Base-by-base conservation (phyloP, 2,113 vertebrate species). In the Mus spicilegus region DNA sequence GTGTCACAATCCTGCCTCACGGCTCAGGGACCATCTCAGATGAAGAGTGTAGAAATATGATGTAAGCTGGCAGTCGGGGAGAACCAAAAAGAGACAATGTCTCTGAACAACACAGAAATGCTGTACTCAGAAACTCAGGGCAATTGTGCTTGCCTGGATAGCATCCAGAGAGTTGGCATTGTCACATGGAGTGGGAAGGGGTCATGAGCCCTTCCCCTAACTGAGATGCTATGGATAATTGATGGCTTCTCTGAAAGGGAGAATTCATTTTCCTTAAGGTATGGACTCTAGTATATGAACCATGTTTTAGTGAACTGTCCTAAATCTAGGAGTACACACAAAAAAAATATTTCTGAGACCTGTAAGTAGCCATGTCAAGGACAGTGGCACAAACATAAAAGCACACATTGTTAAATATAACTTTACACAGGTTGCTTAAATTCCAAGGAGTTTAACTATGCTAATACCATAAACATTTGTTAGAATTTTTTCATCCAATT, bases 391-490 rank as follows among this genome's bases (percentile, higher is more conserved):
- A 85, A 17, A 14, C 30, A 63, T 39, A 42, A 46, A 61, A 65
- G 58, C 26, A 65, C 56, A 16, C 24, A 46, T 65, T 94, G 10
- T 89, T 87, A 89, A 80, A 36, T 87, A 14, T 77, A 87, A 70
- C 30, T 88, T 73, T 82, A 39, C 73, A 7, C 1, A 33, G 61
- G n/a, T 91, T 92, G 70, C 89, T 96, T 90, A 46, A 5, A 93
- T 81, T 36, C n/a, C 67, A 80, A 61, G 14, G 14, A 17, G 3
- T 46, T 84, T 58, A 70, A 56, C 72, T 16, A 61, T 89, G 89
- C 63, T 87, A 94, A 28, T 73, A 28, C 54, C 17, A 77, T 26
- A 67, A 39, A 46, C 88, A 95, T 84, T 96, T 87, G 5, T 73
- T 84, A 65, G 70, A 80, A 30, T 9, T 3, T 20, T 28, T 94